Evolutionary conservation across 2,797 vertebrate genomes (phyloP), one percentile per base, ranked within the genome.

Genomic region (Bufotes viridis): DNA sequence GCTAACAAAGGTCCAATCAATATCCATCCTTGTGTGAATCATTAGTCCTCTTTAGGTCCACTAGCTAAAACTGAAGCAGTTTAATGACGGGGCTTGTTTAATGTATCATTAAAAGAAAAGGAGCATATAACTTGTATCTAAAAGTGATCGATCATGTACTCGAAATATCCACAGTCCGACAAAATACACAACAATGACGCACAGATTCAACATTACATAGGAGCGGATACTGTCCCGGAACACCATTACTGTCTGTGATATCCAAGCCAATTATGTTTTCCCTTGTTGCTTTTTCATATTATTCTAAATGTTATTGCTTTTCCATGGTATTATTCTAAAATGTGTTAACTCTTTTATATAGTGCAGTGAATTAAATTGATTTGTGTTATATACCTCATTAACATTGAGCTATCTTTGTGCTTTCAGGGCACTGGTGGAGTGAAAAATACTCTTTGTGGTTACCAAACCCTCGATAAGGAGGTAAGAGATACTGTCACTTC

Each of bases 361-460:
- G 72, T 29, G 79, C 72, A 82, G 78, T 22, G 72, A 60, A 89
- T 60, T 34, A 10, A 70, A 80, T 55, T 51, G 69, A 86, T 86
- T 58, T 69, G 29, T 76, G n/a, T 72, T 51, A 42, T 17, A 60
- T 79, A 24, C 29, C n/a, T 81, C 24, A 81, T 74, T 87, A 87
- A 87, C 80, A 3, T 58, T 72, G 15, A 9, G 26, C 29, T 0
- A 0, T 88, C 82, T 88, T 80, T 86, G 65, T 92, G 20, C 87
- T 90, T 89, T 0, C 94, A 98, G 97, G 92, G 75, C 8, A 88
- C 93, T 0, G 96, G 95, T 76, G 96, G 96, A 86, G 97, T 98
- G 75, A 90, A 97, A 81, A 98, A 98, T 94, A 97, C 96, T 4
- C 92, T 97, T 0, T 98, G 97, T 58, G 97, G 97, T 4, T 97